Base-by-base conservation (phyloP, 2,797 vertebrate genomes). In the Microhierax caerulescens region DNA sequence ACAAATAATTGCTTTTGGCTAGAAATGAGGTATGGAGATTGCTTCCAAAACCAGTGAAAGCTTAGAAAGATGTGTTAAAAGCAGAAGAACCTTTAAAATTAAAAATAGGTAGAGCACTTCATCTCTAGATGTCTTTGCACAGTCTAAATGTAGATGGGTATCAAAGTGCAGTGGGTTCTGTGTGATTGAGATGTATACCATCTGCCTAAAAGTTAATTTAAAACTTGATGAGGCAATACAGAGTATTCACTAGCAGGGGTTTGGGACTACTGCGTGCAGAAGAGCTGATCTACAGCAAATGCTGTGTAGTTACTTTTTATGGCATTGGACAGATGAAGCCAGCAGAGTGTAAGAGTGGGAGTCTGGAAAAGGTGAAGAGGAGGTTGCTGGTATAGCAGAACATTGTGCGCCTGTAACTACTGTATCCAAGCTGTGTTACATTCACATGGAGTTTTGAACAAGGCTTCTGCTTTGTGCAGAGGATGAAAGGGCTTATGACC, bases 1-100 rank as follows among this genome's bases (percentile, higher is more conserved):
- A 68, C 50, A 83, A 93, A 47, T 80, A 87, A 91, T 69, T 73
- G 22, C n/a, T 79, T 60, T 93, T 95, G 93, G 91, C 91, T 93
- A 65, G 61, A 80, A 88, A 22, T 15, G 37, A 57, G 68, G 20
- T 28, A n/a, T 50, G 61, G 82, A 37, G 59, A 47, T 63, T 91
- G 56, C 41, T 95, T 88, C 73, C 69, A 74, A 92, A 93, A 70
- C 27, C 56, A 21, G 32, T 64, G 77, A 39, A 88, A 86, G 59
- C 72, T 78, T 47, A 77, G 47, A 48, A 91, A 91, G 76, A 50
- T 45, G 50, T 84, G 48, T 88, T 64, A 93, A 84, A 86, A 75
- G 77, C 59, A 88, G 53, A 85, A 68, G 6, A 56, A 53, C 50
- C 39, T 76, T 90, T 69, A 22, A 67, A 34, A 51, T 9, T 43